These are phyloP conservation scores for Sebastes itinus DNA, from an alignment of 2,797 vertebrate species.

Conservation along the genomic window DNA sequence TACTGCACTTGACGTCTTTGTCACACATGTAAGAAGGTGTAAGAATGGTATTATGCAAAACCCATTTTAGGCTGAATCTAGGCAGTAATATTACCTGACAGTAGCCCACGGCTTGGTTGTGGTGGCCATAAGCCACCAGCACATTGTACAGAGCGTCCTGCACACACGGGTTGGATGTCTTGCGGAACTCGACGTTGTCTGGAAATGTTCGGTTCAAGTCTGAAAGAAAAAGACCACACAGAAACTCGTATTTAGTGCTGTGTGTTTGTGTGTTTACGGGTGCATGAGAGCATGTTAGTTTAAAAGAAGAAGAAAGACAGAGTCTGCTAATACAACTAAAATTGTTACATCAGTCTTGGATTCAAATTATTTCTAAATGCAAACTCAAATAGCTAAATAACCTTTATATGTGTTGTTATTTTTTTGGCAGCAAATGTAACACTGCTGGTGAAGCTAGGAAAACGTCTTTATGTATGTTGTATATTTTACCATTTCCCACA, in stretches of 20 bases:
- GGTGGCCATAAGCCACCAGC: constrained; percentile 90
- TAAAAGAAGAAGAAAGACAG: not conserved
- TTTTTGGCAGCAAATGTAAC: not conserved
- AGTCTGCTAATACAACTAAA: too few relatives aligned
- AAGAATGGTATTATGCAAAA: not conserved
- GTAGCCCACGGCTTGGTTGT: constrained; percentile 92
- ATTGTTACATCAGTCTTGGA: not conserved
- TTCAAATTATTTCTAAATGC: not conserved
- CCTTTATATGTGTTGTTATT: not conserved
- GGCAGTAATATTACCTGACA: constrained; percentile 87
- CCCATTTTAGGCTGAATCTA: not conserved
- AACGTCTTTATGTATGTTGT: not conserved
- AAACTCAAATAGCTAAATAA: not conserved
- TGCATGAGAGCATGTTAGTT: not conserved
- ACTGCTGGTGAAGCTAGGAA: not conserved
- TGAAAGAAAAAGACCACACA: constrained; percentile 52
- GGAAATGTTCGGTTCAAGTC: constrained; percentile 98
- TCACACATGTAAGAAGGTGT: too few relatives aligned
- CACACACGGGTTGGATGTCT: constrained; percentile 85
- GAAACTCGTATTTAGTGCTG: not conserved
- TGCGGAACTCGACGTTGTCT: constrained; percentile 92
- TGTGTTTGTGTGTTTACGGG: not conserved
- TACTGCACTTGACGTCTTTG: not conserved
- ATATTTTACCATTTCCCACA: not conserved
- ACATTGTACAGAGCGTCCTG: constrained; percentile 90